Base-by-base conservation (phyloP, 1,140 invertebrate species). In the Caenorhabditis tropicalis region DNA sequence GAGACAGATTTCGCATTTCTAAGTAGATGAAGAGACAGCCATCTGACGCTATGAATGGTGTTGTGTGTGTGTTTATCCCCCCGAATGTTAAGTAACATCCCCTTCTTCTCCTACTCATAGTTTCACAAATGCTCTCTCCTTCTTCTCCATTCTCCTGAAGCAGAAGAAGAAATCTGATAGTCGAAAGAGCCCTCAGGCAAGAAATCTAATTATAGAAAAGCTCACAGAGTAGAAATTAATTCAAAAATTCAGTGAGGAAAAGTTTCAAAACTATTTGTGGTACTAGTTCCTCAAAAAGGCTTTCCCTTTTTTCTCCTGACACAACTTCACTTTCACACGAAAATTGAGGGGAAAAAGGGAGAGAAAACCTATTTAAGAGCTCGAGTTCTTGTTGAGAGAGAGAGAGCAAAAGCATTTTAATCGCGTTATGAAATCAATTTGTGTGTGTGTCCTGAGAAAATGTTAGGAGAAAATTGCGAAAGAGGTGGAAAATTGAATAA, bases 401-500 rank as follows among this genome's bases (percentile, higher is more conserved):
- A n/a, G n/a, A n/a, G n/a, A n/a, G n/a, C n/a, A 31, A 74, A 74
- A 74, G 65, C 65, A 74, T 36, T 74, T 74, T 74, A 74, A 74
- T 74, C 65, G 65, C 65, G 65, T 74, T 74, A 74, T 74, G 65
- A 74, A 74, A 74, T 74, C 65, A 74, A 74, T 36, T 74, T 74
- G 65, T 58, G 56, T 58, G 51, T 60, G 56, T 10, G 56, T 29
- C 24, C n/a, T 24, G n/a, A 21, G 36, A 74, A 74, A 43, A 31
- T 74, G 33, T 74, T 74, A 56, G 21, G 7, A 10, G 53, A 27
- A 56, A 36, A 46, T 12, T 46, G 21, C 27, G 19, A 43, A 39
- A 10, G n/a, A n/a, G n/a, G 24, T 36, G 3, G 15, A 36, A 21
- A 65, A 74, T 74, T 74, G n/a, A 46, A 74, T 74, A 16, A 74